These are phyloP conservation scores for Drosophila colorata DNA, from an alignment of 2,888 invertebrate species.

Conservation along the genomic window DNA sequence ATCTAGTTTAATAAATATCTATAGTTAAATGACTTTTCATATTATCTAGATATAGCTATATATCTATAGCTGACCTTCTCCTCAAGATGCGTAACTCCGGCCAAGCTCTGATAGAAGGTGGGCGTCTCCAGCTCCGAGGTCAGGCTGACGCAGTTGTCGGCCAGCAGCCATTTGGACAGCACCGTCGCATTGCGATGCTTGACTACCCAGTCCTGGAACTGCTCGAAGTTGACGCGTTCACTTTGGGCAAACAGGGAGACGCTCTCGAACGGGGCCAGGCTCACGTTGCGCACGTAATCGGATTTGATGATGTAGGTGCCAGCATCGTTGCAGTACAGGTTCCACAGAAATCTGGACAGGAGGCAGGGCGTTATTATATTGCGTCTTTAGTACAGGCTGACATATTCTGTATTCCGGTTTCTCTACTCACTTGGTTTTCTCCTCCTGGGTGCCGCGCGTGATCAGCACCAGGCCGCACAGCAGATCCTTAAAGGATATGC, in stretches of 20 bases:
- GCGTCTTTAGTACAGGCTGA: too few relatives aligned
- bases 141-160: conserved; percentile 90
- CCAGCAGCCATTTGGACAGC: conserved; percentile 92
- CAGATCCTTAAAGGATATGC: conserved; percentile 93
- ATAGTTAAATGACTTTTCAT: not conserved
- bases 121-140: conserved; percentile 94
- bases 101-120: conserved; percentile 96
- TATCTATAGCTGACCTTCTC: conserved; percentile 89
- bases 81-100: conserved; percentile 95
- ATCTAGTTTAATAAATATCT: too few relatives aligned
- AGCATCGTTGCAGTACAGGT: conserved; percentile 93
- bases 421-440: conserved; percentile 88
- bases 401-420: not conserved
- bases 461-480: conserved; percentile 94
- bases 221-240: conserved; percentile 89
- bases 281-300: conserved; percentile 90
- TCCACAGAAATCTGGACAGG: conserved; percentile 90
- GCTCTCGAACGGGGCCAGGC: conserved; percentile 84
- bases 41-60: not conserved
- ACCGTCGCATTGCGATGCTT: conserved; percentile 92
- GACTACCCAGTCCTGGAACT: conserved; percentile 92
- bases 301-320: conserved; percentile 90
- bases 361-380: not conserved
- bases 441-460: conserved; percentile 93
- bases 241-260: conserved; percentile 85